Evolutionary conservation across 2,888 invertebrate species (phyloP), one percentile per base, ranked within the genome.

Genomic region (Rhyacophila evoluta): DNA sequence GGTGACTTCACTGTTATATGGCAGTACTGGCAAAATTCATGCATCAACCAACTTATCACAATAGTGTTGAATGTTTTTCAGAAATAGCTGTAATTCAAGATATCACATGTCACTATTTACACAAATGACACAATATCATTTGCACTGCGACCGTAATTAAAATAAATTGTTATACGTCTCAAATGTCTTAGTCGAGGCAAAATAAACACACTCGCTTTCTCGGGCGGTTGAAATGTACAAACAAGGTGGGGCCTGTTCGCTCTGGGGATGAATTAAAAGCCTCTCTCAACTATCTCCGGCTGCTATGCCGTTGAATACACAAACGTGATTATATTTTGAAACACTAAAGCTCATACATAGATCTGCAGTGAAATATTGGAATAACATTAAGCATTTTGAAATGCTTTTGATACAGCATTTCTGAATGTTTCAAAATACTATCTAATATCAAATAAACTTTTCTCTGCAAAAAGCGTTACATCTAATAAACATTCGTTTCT

Each of bases 111-210:
- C 55, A 55, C 55, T 55, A 55, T 55, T 55, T 55, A 55, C 55
- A 10, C 55, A 55, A 55, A 55, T 25, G 55, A 55, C 10, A 55
- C 55, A 55, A 55, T 55, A 55, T 55, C 55, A 55, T 55, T 70
- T 38, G 67, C 38, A 37, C 38, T 75, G 75, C 55, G 75, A 75
- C 75, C 75, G 75, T 75, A 75, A 75, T 75, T 75, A 75, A 75
- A 75, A 75, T 75, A 75, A 75, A 75, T 69, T 70, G 75, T 69
- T 75, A 75, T 55, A 71, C 39, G 71, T 71, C 71, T 33, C 71
- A 76, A 71, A 70, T 27, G 76, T 76, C 76, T 71, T 55, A 37
- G 37, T 12, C n/a, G 71, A 38, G 71, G 55, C 76, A 76, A 72
- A 71, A 76, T 76, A 76, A 76, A 76, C 76, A 76, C 33, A 55